Evolutionary conservation across 2,888 invertebrate species (phyloP).

Genomic region (Anthrax anthrax): DNA sequence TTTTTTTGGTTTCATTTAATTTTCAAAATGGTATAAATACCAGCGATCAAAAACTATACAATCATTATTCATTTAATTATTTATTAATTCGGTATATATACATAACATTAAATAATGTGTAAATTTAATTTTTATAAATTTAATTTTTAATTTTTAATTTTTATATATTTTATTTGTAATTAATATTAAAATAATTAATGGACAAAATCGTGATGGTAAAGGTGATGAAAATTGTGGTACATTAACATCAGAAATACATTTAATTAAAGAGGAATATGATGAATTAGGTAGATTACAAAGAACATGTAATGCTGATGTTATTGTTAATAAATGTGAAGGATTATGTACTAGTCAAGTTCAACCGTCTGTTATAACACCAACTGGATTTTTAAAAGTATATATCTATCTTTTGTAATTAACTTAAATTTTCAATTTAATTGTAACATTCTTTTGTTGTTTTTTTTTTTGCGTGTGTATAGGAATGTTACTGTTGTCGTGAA

Average conservation of each 20-base stretch:
- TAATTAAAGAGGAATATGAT: slow-evolving; percentile 85
- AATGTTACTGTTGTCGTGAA: slow-evolving; percentile 85
- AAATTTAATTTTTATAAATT: not conserved
- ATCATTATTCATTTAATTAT: not conserved
- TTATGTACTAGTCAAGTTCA: slow-evolving; percentile 84
- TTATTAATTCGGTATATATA: too few relatives aligned
- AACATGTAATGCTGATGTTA: slow-evolving; percentile 79
- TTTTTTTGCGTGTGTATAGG: slow-evolving; percentile 33
- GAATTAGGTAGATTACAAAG: slow-evolving; percentile 69
- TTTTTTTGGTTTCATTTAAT: too few relatives aligned
- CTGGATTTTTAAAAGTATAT: slow-evolving; percentile 63
- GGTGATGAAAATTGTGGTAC: slow-evolving; percentile 72
- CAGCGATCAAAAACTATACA: too few relatives aligned
- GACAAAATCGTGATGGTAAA: slow-evolving; percentile 16
- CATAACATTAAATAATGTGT: not conserved
- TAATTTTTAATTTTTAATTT: not conserved
- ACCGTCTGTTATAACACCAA: slow-evolving; percentile 75
- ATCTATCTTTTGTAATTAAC: not conserved
- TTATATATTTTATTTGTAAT: not conserved
- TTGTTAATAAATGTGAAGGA: slow-evolving; percentile 88
- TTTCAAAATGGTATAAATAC: too few relatives aligned
- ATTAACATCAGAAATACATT: slow-evolving; percentile 69
- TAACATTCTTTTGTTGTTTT: not conserved
- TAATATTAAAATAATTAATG: not conserved
- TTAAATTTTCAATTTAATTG: not conserved